Percentiles rank a stretch among this genome's conserved stretches.
Evolutionary conservation across 1,140 invertebrate genomes (phyloP).

Genomic region (Formica exsecta): DNA sequence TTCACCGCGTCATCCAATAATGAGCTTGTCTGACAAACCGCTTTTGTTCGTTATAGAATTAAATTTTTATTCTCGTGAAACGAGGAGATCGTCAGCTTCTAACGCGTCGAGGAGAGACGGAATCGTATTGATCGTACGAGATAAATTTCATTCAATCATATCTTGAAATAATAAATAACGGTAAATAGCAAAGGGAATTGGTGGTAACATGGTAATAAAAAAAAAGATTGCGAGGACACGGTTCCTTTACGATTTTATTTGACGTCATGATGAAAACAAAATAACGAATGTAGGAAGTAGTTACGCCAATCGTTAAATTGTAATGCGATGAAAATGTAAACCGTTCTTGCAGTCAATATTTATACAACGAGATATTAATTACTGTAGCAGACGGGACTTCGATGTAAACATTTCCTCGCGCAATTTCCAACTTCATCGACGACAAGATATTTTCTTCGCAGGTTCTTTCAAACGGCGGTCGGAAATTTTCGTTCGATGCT

Average conservation of each 20-base stretch:
- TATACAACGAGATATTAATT: constrained; percentile 49
- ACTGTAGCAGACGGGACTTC: neutral
- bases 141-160: neutral
- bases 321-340: constrained; percentile 20
- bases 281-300: constrained; percentile 25
- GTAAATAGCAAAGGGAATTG: neutral
- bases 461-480: neutral
- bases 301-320: constrained; percentile 35
- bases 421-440: neutral
- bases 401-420: neutral
- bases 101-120: neutral
- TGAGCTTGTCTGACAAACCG: constrained; percentile 33
- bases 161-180: neutral
- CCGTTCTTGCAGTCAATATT: constrained; percentile 38
- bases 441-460: neutral
- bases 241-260: constrained; percentile 23
- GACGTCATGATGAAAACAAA: constrained; percentile 18
- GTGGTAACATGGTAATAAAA: neutral
- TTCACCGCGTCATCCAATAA: constrained; percentile 30
- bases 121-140: neutral
- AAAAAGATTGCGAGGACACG: neutral
- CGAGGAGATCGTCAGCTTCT: neutral
- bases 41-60: constrained; percentile 45
- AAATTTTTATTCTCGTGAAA: neutral
- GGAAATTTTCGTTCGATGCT: constrained; percentile 22